Percentiles rank a stretch among this genome's conserved stretches.
These are phyloP conservation scores for Pachyramphus minor DNA, from an alignment of 2,113 vertebrate species.

Conservation along the genomic window DNA sequence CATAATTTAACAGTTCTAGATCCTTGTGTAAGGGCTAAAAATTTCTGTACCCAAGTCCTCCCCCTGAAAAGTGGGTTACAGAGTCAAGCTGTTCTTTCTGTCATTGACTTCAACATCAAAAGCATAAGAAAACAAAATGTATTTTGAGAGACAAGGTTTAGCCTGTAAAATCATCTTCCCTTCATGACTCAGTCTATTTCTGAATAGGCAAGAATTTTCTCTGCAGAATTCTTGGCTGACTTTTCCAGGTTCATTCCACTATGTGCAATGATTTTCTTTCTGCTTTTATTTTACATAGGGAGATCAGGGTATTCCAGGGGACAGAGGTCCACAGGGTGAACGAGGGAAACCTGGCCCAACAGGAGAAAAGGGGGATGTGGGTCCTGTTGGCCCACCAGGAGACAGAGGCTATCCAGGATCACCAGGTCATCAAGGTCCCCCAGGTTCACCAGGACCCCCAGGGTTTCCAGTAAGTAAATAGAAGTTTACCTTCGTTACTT, in stretches of 20 bases:
- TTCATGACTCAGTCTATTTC: background rate
- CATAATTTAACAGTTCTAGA: background rate
- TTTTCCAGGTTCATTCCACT: background rate
- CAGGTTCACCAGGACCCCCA: constrained; percentile 73
- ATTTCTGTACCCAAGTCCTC: background rate
- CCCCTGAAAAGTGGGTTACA: background rate
- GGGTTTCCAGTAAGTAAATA: constrained; percentile 75
- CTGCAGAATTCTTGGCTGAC: background rate
- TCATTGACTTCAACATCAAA: background rate
- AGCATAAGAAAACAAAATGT: background rate
- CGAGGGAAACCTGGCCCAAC: constrained; percentile 79
- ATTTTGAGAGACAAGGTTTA: background rate
- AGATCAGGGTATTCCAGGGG: constrained; percentile 93
- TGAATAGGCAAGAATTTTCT: background rate
- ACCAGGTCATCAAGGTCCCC: constrained; percentile 79
- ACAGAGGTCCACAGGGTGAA: constrained; percentile 89
- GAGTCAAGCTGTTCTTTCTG: background rate
- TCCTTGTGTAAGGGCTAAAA: background rate
- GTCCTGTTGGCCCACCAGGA: constrained; percentile 79
- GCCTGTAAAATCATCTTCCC: background rate
- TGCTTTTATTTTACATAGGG: constrained; percentile 74
- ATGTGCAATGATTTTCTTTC: background rate
- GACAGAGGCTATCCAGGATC: constrained; percentile 80
- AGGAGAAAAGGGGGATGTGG: constrained; percentile 81
- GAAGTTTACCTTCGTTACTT: background rate